Evolutionary conservation across 37 sponge, comb jelly and placozoan genomes (phyloP).

Genomic region (Mnemiopsis leidyi): DNA sequence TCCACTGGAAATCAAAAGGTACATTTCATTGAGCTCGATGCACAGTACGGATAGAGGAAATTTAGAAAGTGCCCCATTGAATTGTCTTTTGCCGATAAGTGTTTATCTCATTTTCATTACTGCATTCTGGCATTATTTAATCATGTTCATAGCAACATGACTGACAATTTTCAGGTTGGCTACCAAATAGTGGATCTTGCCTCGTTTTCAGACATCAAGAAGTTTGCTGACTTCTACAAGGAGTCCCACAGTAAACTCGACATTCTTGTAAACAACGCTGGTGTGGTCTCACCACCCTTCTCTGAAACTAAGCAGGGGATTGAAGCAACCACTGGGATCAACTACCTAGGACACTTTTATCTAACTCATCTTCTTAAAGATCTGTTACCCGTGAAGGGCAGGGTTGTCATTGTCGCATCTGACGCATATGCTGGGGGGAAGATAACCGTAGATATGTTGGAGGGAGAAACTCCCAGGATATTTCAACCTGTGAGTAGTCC

Average conservation of each 20-base stretch:
- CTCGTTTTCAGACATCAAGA: background rate
- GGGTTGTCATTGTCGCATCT: background rate
- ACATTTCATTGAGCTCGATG: no score
- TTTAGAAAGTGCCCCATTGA: no score
- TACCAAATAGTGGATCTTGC: background rate
- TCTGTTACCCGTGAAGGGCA: background rate
- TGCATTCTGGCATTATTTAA: no score
- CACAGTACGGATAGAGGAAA: no score
- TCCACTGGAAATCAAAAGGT: no score
- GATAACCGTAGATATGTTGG: background rate
- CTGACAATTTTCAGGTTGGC: background rate
- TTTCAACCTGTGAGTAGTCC: background rate
- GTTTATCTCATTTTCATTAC: no score
- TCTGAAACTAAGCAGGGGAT: background rate
- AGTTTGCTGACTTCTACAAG: background rate
- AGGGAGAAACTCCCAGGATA: background rate
- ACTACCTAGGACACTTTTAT: constrained; percentile 7
- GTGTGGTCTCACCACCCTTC: background rate
- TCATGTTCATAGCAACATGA: no score
- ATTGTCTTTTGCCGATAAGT: no score
- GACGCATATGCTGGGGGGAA: background rate
- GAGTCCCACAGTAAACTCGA: background rate
- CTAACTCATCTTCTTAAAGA: background rate
- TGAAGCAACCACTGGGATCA: background rate
- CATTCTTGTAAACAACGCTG: background rate